Evolutionary conservation across 30 jellyfish, hydroid and myxozoan genomes (phyloP).

Genomic region (Mastigias papua): DNA sequence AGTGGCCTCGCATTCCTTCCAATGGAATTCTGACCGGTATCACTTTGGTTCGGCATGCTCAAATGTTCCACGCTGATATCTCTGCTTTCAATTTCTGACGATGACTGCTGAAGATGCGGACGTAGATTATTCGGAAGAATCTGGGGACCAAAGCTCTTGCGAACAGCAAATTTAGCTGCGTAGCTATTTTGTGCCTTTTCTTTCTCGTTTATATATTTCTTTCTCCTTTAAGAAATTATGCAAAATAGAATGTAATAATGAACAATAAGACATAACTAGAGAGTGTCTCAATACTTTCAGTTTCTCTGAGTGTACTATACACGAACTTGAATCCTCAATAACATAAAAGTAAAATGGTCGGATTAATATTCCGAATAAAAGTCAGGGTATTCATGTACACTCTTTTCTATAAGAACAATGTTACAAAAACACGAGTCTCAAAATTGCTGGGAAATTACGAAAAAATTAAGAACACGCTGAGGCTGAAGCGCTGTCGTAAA

Average conservation of each 20-base stretch:
- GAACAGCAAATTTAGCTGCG: constrained; percentile 89
- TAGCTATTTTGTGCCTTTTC: constrained; percentile 68
- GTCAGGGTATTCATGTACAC: no score
- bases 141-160: constrained; percentile 36
- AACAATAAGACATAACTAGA: no score
- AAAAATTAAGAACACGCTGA: no score
- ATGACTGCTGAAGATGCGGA: background rate
- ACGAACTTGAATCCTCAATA: no score
- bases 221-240: constrained; percentile 17
- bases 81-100: background rate
- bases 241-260: background rate
- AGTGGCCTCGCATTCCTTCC: constrained; percentile 15
- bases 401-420: no score
- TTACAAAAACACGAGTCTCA: no score
- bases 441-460: no score
- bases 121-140: constrained; percentile 18
- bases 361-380: no score
- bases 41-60: constrained; percentile 2
- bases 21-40: constrained; percentile 8
- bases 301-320: no score
- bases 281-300: no score
- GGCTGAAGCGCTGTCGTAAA: no score
- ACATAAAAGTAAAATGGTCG: no score
- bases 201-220: constrained; percentile 34
- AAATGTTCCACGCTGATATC: background rate